These are phyloP conservation scores for Ceratina japonica DNA, from an alignment of 1,140 invertebrate genomes.

Conservation along the genomic window DNA sequence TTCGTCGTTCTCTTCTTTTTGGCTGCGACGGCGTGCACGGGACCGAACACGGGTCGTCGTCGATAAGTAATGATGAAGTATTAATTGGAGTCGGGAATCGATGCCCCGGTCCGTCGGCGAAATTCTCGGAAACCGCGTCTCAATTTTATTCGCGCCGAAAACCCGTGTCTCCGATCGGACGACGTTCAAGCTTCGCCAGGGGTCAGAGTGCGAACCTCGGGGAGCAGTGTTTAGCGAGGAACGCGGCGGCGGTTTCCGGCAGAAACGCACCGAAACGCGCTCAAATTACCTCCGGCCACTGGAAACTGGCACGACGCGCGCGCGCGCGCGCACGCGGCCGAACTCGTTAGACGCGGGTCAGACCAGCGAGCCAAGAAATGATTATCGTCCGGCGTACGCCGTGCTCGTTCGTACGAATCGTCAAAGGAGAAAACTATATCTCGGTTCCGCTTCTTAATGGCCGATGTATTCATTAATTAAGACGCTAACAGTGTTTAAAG, in stretches of 20 bases:
- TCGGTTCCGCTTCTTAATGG: conserved; percentile 12
- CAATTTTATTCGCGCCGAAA: not conserved
- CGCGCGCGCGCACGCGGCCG: not conserved
- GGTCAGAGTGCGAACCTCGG: not conserved
- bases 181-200: no score
- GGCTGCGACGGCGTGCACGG: not conserved
- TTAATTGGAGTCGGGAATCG: conserved; percentile 16
- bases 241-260: not conserved
- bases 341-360: conserved; percentile 34
- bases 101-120: not conserved
- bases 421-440: conserved; percentile 1
- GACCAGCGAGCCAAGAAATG: conserved; percentile 17
- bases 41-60: not conserved
- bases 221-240: not conserved
- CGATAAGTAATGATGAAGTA: conserved; percentile 28
- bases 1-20: conserved; percentile 1
- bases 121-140: no score
- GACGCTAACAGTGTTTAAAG: conserved; percentile 8
- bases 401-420: conserved; percentile 15
- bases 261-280: not conserved
- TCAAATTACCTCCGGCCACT: conserved; percentile 3
- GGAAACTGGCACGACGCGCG: conserved; percentile 18
- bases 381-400: not conserved
- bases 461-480: conserved; percentile 31
- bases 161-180: not conserved